Conservation (phyloP, 2,888 invertebrate genomes). For the Caenorhabditis parvicauda region DNA sequence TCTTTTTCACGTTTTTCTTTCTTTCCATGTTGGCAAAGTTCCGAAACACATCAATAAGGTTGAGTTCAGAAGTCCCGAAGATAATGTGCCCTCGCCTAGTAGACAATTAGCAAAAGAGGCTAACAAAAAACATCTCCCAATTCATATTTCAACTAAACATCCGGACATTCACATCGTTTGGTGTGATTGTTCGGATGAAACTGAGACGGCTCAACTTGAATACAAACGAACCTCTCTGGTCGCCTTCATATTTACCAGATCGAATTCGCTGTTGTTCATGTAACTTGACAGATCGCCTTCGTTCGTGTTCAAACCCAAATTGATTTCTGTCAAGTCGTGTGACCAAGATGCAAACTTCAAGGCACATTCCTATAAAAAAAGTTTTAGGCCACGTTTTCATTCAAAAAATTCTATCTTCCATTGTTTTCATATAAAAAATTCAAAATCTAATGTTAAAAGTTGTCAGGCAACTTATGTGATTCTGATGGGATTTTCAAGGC, state of each 20-base stretch:
- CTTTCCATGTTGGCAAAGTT: no score
- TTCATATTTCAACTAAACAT: no score
- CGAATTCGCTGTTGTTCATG: conserved; percentile 87
- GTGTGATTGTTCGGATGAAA: not conserved
- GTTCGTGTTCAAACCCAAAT: conserved; percentile 76
- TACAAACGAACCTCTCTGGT: conserved; percentile 37
- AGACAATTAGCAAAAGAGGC: no score
- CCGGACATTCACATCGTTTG: no score
- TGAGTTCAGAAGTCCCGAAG: no score
- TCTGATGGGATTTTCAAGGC: no score
- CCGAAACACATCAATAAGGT: no score
- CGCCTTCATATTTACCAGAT: conserved; percentile 69
- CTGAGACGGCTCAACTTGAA: not conserved
- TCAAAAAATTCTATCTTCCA: not conserved
- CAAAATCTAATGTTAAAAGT: not conserved
- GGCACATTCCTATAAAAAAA: conserved; percentile 65
- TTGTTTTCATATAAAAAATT: not conserved
- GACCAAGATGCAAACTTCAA: conserved; percentile 69
- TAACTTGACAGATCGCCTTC: conserved; percentile 81
- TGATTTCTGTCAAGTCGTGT: conserved; percentile 66
- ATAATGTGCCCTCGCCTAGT: no score
- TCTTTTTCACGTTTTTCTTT: no score
- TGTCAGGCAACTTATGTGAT: no score
- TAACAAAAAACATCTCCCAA: no score
- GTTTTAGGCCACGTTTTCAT: not conserved